A percentile compares a stretch with the other conserved stretches of the same genome.
Evolutionary conservation across 2,113 vertebrate genomes (phyloP).

Genomic region (Suncus etruscus): DNA sequence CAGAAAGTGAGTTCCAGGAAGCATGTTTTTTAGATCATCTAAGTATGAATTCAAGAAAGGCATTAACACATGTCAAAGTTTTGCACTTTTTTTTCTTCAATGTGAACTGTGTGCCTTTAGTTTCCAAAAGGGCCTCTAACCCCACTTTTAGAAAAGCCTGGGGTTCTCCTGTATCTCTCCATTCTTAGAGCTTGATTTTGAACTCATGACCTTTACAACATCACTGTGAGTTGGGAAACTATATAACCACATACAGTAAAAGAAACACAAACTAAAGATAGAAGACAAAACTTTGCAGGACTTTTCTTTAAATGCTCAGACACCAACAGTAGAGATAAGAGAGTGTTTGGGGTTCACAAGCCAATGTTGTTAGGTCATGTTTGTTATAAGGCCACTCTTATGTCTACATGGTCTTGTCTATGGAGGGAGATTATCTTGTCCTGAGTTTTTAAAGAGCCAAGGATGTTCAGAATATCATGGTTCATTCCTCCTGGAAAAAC

Average conservation of each 20-base stretch:
- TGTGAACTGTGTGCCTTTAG: background rate
- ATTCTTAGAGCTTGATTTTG: background rate
- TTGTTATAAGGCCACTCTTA: background rate
- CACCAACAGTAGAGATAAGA: background rate
- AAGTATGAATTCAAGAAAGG: background rate
- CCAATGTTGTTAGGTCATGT: background rate
- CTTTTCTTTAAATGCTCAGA: background rate
- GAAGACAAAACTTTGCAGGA: background rate
- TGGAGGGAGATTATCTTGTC: background rate
- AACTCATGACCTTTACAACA: background rate
- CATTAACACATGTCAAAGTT: accelerated
- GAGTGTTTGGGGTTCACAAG: background rate
- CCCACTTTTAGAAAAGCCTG: background rate
- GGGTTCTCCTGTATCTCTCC: background rate
- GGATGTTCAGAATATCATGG: no score
- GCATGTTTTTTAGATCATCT: background rate
- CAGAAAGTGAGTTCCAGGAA: background rate
- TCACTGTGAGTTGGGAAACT: background rate
- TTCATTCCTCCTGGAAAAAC: background rate
- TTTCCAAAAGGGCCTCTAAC: background rate
- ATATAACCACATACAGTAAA: background rate
- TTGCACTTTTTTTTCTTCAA: background rate
- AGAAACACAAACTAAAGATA: background rate
- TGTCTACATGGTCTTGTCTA: background rate
- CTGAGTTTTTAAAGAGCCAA: background rate